A percentile compares a stretch with the other conserved stretches of the same genome.
phyloP scores from a whole-genome alignment of 2,113 vertebrate genomes.

The Dryoscopus gambensis region DNA sequence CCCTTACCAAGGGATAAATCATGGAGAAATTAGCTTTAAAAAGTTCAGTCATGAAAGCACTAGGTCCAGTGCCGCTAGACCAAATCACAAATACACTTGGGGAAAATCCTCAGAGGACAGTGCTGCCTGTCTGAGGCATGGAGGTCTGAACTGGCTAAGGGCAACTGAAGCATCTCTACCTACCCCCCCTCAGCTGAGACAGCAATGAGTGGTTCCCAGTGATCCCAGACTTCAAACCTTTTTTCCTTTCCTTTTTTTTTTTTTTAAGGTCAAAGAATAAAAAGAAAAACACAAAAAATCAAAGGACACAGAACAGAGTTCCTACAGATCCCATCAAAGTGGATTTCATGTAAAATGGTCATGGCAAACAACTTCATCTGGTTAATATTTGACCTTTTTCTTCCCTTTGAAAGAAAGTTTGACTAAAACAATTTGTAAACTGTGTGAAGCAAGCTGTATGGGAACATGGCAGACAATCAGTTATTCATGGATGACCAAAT shows the following conservation, averaged over 20 bases:
- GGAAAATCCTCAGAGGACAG: not conserved
- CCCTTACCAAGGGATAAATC: not conserved
- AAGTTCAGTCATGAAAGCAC: not conserved
- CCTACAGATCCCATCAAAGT: not conserved
- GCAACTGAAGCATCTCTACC: not conserved
- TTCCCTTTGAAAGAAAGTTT: not conserved
- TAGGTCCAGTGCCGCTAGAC: not conserved
- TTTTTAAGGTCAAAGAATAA: not conserved
- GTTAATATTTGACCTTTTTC: not conserved
- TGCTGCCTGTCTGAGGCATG: not conserved
- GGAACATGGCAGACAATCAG: not conserved
- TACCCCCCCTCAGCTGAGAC: not conserved
- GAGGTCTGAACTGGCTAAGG: not conserved
- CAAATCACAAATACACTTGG: not conserved
- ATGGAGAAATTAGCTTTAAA: not conserved
- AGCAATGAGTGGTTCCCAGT: not conserved
- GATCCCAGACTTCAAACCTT: not conserved
- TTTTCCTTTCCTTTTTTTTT: not conserved
- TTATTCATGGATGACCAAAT: not conserved
- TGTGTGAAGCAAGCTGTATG: not conserved
- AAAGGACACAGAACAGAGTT: not conserved
- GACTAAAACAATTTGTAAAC: not conserved
- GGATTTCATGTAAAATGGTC: not conserved
- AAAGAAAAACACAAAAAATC: not conserved
- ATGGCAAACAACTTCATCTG: not conserved